Percentiles rank a stretch among this genome's conserved stretches.
These are phyloP conservation scores for Cryptosula pallasiana DNA, from an alignment of 2,888 invertebrate species.

Conservation along the genomic window DNA sequence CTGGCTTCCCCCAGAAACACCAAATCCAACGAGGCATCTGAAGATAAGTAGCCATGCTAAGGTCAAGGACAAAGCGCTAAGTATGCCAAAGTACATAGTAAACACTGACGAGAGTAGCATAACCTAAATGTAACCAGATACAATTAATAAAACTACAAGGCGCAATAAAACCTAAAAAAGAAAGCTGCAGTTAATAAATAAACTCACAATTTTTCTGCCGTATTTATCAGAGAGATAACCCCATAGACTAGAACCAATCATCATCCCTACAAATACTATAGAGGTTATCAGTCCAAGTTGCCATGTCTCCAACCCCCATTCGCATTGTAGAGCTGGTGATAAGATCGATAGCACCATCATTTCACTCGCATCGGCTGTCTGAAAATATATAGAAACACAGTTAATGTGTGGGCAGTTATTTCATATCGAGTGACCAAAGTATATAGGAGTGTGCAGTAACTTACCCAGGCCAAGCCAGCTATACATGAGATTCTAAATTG, in stretches of 20 bases:
- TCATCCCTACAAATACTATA: constrained; percentile 89
- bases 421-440: too few species aligned
- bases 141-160: background rate
- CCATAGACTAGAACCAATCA: constrained; percentile 94
- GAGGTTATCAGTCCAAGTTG: constrained; percentile 90
- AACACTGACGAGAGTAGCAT: constrained; percentile 82
- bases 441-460: background rate
- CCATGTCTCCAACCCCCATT: constrained; percentile 85
- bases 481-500: constrained; percentile 34
- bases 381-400: too few species aligned
- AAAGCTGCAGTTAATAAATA: background rate
- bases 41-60: constrained; percentile 84
- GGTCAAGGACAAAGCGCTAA: constrained; percentile 84
- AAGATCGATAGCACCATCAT: constrained; percentile 93
- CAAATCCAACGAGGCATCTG: constrained; percentile 88
- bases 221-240: constrained; percentile 88
- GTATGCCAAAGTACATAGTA: constrained; percentile 81
- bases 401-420: too few species aligned
- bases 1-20: constrained; percentile 93
- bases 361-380: constrained; percentile 98
- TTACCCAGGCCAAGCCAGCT: constrained; percentile 33
- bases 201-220: constrained; percentile 73
- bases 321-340: constrained; percentile 87
- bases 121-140: constrained; percentile 60
- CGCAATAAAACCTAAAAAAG: background rate